phyloP scores from a whole-genome alignment of 64 coral and sea anemone species.

The Cladopsammia gracilis region DNA sequence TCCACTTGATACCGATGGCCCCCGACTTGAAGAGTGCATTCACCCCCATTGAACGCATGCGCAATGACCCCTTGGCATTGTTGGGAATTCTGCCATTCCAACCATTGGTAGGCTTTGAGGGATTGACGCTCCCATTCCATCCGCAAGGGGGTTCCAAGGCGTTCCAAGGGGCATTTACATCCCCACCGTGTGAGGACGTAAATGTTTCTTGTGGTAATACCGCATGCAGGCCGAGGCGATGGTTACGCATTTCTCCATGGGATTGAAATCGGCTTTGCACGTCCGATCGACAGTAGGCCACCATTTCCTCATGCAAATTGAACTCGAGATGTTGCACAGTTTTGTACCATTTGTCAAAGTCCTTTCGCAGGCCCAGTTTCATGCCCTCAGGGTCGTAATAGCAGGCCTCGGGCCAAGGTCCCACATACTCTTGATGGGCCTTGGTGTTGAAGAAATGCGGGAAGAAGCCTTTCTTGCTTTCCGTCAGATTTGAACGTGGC shows the following conservation, averaged over 20 bases:
- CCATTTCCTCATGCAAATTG: background rate
- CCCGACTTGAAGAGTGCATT: too few species aligned
- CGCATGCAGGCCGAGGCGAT: background rate
- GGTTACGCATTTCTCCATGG: conserved; percentile 19
- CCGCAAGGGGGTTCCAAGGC: conserved; percentile 15
- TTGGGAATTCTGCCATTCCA: background rate
- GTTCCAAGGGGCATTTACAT: too few species aligned
- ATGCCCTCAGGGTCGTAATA: conserved; percentile 27
- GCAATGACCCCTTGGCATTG: background rate
- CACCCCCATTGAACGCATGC: too few species aligned
- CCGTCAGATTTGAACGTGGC: background rate
- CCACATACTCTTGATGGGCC: background rate
- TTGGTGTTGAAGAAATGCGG: conserved; percentile 74
- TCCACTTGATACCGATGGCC: background rate
- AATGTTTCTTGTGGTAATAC: background rate
- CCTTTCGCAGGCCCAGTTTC: background rate
- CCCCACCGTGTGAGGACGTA: background rate
- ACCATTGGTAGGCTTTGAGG: background rate
- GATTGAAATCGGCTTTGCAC: conserved; percentile 8
- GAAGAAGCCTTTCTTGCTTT: conserved; percentile 53
- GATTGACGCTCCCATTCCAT: background rate
- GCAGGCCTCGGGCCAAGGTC: background rate
- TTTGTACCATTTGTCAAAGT: conserved; percentile 21
- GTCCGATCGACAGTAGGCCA: background rate
- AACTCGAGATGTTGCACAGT: background rate